phyloP scores from a whole-genome alignment of 2,113 vertebrate genomes.

The Spea multiplicata region DNA sequence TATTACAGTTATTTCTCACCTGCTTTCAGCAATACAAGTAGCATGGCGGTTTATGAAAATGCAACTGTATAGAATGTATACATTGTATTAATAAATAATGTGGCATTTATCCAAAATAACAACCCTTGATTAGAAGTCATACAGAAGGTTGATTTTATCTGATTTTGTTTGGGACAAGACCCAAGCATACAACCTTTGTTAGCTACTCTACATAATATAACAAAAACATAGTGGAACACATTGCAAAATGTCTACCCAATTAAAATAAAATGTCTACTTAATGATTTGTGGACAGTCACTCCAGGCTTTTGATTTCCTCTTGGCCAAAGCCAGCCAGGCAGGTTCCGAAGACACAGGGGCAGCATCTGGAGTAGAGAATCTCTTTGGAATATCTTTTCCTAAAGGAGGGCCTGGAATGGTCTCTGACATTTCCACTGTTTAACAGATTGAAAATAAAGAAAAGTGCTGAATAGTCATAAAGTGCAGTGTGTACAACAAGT shows the following conservation, averaged over 20 bases:
- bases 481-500: too few species aligned
- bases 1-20: constrained; percentile 1
- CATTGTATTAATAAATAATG: not conserved
- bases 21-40: not conserved
- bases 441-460: not conserved
- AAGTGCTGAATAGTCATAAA: not conserved
- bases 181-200: too few species aligned
- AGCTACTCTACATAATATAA: too few species aligned
- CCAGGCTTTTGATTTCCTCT: constrained; percentile 98
- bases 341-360: constrained; percentile 90
- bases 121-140: constrained; percentile 1
- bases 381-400: constrained; percentile 89
- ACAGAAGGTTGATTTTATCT: not conserved
- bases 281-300: constrained; percentile 99
- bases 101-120: not conserved
- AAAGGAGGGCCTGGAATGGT: constrained; percentile 74
- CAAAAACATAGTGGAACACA: constrained; percentile 27
- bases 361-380: constrained; percentile 86
- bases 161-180: too few species aligned
- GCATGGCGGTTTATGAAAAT: not conserved
- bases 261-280: constrained; percentile 73
- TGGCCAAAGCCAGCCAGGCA: constrained; percentile 94
- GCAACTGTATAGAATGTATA: not conserved
- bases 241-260: constrained; percentile 3
- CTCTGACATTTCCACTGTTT: constrained; percentile 90